phyloP scores from a whole-genome alignment of 2,888 invertebrate species.

The Apodemia duryi region DNA sequence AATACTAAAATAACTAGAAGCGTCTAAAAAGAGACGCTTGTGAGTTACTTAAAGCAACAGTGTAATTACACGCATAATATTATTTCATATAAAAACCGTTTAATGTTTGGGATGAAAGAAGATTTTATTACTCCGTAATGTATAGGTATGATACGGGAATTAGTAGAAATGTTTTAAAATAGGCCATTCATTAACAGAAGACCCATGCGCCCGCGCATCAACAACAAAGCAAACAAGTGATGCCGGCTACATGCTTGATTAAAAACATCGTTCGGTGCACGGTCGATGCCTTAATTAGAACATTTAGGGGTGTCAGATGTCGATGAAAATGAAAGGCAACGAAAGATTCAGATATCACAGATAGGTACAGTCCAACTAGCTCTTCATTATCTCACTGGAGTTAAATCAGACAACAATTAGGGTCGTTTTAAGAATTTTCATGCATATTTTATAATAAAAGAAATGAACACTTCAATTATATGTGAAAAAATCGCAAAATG shows the following conservation, averaged over 20 bases:
- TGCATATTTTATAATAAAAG: too few species aligned
- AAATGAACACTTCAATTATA: too few species aligned
- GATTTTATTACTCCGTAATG: conserved; percentile 29
- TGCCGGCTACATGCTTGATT: conserved; percentile 67
- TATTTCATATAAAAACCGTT: conserved; percentile 18
- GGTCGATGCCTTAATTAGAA: conserved; percentile 77
- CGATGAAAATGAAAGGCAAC: background rate
- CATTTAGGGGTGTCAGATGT: conserved; percentile 41
- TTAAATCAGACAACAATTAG: too few species aligned
- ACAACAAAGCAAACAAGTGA: conserved; percentile 58
- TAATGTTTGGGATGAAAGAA: conserved; percentile 27
- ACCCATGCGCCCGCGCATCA: conserved; percentile 31
- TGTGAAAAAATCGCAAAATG: too few species aligned
- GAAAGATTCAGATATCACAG: too few species aligned
- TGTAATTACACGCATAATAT: conserved; percentile 18
- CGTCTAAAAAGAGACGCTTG: conserved; percentile 3
- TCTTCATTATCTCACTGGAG: too few species aligned
- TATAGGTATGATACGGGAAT: conserved; percentile 31
- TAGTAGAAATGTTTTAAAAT: conserved; percentile 32
- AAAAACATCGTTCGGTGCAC: conserved; percentile 71
- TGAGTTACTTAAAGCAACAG: conserved; percentile 13
- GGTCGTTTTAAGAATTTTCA: too few species aligned
- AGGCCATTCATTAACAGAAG: conserved; percentile 27
- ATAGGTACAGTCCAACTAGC: too few species aligned
- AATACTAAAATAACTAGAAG: background rate